phyloP scores from a whole-genome alignment of 2,888 invertebrate species.

The Mimumesa dahlbomi region DNA sequence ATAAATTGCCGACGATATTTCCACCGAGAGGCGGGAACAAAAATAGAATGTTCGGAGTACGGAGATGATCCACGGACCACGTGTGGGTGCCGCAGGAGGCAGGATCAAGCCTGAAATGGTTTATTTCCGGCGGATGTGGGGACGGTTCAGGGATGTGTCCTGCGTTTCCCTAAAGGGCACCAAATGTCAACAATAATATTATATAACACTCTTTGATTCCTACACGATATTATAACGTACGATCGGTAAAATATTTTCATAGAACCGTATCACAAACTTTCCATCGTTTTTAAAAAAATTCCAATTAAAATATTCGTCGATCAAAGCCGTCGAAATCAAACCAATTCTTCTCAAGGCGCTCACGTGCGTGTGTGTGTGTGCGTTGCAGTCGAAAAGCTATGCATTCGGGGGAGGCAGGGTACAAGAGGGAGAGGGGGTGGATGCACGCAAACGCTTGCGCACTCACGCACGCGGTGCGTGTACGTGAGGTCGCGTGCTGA shows the following conservation, averaged over 20 bases:
- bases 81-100: slow-evolving; percentile 39
- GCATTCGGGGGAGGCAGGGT: too few relatives aligned
- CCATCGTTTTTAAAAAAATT: too few relatives aligned
- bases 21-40: slow-evolving; percentile 6
- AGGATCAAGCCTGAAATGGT: slow-evolving; percentile 50
- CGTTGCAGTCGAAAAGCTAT: too few relatives aligned
- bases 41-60: slow-evolving; percentile 48
- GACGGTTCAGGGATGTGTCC: slow-evolving; percentile 6
- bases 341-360: too few relatives aligned
- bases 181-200: too few relatives aligned
- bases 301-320: too few relatives aligned
- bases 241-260: too few relatives aligned
- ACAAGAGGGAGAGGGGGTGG: slow-evolving; percentile 8
- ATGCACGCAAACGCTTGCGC: slow-evolving; percentile 23
- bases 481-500: slow-evolving; percentile 59
- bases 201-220: too few relatives aligned
- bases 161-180: slow-evolving; percentile 14
- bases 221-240: too few relatives aligned
- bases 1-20: not conserved
- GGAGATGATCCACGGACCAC: slow-evolving; percentile 46
- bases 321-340: too few relatives aligned
- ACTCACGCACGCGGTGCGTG: slow-evolving; percentile 20
- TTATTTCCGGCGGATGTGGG: slow-evolving; percentile 70
- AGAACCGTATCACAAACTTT: too few relatives aligned
- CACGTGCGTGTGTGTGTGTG: too few relatives aligned